Evolutionary conservation across 2,797 vertebrate genomes (phyloP).

Genomic region (Adrianichthys oophorus): DNA sequence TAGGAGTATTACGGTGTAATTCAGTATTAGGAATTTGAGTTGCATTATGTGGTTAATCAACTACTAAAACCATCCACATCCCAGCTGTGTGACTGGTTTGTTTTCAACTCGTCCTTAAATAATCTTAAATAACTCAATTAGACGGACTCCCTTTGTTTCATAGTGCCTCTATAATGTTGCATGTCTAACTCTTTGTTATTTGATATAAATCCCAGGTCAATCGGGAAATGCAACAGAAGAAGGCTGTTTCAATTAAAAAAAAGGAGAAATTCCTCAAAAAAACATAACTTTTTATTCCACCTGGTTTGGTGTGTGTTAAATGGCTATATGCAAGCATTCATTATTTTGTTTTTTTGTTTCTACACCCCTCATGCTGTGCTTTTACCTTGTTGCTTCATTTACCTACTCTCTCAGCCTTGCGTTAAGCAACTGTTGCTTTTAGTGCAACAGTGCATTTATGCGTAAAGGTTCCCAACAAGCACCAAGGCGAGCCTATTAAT

Average conservation of each 20-base stretch:
- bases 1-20: too few species aligned
- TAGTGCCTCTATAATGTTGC: conserved; percentile 27
- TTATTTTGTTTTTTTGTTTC: conserved; percentile 24
- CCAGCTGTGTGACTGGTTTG: conserved; percentile 14
- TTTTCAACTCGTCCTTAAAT: conserved; percentile 21
- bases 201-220: conserved; percentile 45
- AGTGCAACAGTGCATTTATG: conserved; percentile 16
- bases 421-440: conserved; percentile 26
- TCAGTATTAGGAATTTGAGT: too few species aligned
- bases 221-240: conserved; percentile 33
- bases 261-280: conserved; percentile 33
- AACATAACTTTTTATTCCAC: conserved; percentile 49
- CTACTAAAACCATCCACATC: not conserved
- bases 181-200: conserved; percentile 45
- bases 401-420: conserved; percentile 18
- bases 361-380: conserved; percentile 5
- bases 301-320: conserved; percentile 23
- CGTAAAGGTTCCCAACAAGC: conserved; percentile 16
- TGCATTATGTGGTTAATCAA: too few species aligned
- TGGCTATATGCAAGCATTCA: conserved; percentile 22
- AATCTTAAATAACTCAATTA: conserved; percentile 30
- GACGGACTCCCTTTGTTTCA: conserved; percentile 48
- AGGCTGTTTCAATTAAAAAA: conserved; percentile 37
- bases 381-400: conserved; percentile 19
- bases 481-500: conserved; percentile 5